Evolutionary conservation across 2,888 invertebrate species (phyloP).

Genomic region (Criorhina ranunculi): DNA sequence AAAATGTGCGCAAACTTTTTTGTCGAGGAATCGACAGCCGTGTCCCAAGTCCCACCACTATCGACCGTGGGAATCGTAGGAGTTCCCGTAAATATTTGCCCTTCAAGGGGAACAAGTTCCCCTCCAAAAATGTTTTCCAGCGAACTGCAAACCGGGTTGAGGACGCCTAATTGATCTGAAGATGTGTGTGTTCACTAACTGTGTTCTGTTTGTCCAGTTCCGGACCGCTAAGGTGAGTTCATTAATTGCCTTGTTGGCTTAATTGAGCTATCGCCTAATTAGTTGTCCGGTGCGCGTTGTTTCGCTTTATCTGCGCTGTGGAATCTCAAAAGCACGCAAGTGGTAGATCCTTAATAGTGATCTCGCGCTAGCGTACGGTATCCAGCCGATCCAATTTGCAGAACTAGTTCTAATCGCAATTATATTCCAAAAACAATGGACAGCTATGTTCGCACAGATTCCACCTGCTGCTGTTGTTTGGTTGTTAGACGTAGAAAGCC

Average conservation of each 20-base stretch:
- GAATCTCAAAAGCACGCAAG: constrained; percentile 60
- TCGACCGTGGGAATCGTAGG: constrained; percentile 55
- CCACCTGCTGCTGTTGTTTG: constrained; percentile 69
- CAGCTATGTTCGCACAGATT: constrained; percentile 69
- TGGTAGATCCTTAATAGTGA: constrained; percentile 69
- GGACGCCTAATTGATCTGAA: constrained; percentile 33
- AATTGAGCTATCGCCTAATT: constrained; percentile 80
- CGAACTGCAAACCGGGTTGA: background rate
- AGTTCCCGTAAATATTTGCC: constrained; percentile 17
- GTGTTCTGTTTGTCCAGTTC: constrained; percentile 50
- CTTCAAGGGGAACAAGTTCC: background rate
- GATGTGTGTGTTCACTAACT: background rate
- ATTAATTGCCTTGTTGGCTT: constrained; percentile 79
- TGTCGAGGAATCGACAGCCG: background rate
- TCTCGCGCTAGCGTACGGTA: constrained; percentile 56
- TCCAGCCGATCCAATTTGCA: constrained; percentile 74
- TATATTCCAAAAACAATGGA: constrained; percentile 77
- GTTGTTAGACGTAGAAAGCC: background rate
- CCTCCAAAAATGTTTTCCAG: background rate
- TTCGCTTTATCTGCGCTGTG: constrained; percentile 71
- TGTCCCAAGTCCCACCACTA: too few species aligned
- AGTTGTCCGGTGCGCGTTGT: constrained; percentile 73
- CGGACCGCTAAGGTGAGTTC: constrained; percentile 71
- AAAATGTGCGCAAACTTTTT: constrained; percentile 23
- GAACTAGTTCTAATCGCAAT: constrained; percentile 77